These are phyloP conservation scores for Alca torda DNA, from an alignment of 2,797 vertebrate genomes.

Conservation along the genomic window DNA sequence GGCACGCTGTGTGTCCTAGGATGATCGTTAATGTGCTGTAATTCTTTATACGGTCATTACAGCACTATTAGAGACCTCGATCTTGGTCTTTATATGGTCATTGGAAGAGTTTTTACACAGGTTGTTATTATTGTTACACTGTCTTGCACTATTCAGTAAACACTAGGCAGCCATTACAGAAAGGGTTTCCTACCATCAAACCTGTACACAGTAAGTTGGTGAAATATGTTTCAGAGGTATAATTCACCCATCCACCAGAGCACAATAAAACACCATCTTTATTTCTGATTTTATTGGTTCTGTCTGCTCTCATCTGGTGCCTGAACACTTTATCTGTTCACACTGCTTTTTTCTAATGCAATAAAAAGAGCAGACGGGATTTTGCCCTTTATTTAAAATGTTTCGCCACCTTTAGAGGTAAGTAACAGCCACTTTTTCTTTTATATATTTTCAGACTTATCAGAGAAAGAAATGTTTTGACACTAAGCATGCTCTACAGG, in stretches of 20 bases:
- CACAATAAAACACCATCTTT: slow-evolving; percentile 34
- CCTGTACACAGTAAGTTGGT: background rate
- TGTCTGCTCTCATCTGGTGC: slow-evolving; percentile 46
- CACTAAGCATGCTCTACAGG: background rate
- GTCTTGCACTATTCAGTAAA: background rate
- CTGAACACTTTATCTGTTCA: slow-evolving; percentile 25
- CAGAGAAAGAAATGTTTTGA: background rate
- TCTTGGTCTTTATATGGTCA: background rate
- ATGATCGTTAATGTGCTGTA: background rate
- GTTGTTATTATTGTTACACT: background rate
- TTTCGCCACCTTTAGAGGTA: slow-evolving; percentile 14
- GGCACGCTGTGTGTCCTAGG: background rate
- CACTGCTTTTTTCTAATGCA: background rate
- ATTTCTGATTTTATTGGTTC: slow-evolving; percentile 49
- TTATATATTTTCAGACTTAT: background rate
- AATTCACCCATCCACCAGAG: slow-evolving; percentile 10
- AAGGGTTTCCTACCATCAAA: background rate
- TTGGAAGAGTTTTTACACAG: background rate
- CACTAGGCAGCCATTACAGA: background rate
- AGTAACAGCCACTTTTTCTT: background rate
- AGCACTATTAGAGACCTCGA: background rate
- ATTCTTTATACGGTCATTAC: background rate
- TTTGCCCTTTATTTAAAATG: slow-evolving; percentile 37
- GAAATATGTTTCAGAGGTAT: background rate
- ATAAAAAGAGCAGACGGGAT: slow-evolving; percentile 1